Base-by-base conservation (phyloP, 1,140 invertebrate genomes). In the Calycopis cecrops region DNA sequence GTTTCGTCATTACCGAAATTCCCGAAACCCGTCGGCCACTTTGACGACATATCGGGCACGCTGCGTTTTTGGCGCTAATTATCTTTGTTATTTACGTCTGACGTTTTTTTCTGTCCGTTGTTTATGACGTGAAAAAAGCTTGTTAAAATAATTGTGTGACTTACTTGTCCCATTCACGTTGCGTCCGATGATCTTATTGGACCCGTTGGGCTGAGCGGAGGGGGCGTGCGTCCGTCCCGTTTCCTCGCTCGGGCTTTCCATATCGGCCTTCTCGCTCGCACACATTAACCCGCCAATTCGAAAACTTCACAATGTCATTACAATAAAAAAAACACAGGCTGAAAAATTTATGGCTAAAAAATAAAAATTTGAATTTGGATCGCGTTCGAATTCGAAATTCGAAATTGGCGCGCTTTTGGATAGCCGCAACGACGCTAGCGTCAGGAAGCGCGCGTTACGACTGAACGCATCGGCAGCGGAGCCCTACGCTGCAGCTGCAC, bases 131-230 rank as follows among this genome's bases (percentile, higher is more conserved):
- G 28, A 48, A 28, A 62, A 58, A 63, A 68, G 60, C 59, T 62
- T 62, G 55, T 65, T 67, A 61, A 59, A 59, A 62, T 53, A 69
- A 60, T 65, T 54, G 42, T 55, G 65, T 84, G 73, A 82, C 83
- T 86, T 85, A 86, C 83, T 86, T 64, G 80, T 86, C 58, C 83
- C 83, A 80, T 86, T 86, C 73, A 86, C 80, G 63, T 86, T 86
- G 60, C 83, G 68, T 68, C 83, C 83, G 68, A 86, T 86, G 64
- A 86, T 86, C 78, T 86, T 86, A 79, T 81, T 84, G 79, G 80
- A 79, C 18, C 83, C 83, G 59, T 86, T 86, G 53, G 73, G 71
- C 51, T 73, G 74, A 54, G 67, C 63, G 52, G 67, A 66, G 63
- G 76, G 67, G 67, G 69, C 59, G 65, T 73, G 79, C 60, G 73